phyloP scores from a whole-genome alignment of 2,797 vertebrate species.

The Delichon dasypus region DNA sequence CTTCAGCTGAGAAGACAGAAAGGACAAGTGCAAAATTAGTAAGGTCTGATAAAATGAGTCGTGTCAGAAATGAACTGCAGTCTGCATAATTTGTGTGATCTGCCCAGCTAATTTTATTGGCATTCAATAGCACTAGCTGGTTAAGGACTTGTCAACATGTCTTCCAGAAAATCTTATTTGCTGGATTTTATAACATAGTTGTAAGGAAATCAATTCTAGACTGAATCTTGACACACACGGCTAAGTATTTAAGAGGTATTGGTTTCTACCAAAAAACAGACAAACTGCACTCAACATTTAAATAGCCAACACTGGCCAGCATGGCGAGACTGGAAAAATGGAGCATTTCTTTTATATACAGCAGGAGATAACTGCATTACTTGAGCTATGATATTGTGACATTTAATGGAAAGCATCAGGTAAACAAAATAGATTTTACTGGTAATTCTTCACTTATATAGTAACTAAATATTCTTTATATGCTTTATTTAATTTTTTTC shows the following conservation, averaged over 20 bases:
- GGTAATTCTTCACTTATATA: neutral
- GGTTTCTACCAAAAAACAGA: neutral
- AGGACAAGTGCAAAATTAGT: slow-evolving; percentile 38
- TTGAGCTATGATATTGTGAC: neutral
- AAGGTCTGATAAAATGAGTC: neutral
- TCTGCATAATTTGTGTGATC: neutral
- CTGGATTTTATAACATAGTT: slow-evolving; percentile 27
- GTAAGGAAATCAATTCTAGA: slow-evolving; percentile 31
- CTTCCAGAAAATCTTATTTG: slow-evolving; percentile 28
- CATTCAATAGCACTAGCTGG: slow-evolving; percentile 25
- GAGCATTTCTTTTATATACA: neutral
- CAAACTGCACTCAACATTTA: neutral
- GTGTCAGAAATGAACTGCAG: slow-evolving; percentile 50
- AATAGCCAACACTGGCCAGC: neutral
- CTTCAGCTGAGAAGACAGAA: slow-evolving; percentile 24
- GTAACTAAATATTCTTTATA: neutral
- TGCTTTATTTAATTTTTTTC: neutral
- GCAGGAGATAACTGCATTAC: neutral
- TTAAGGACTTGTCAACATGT: slow-evolving; percentile 54
- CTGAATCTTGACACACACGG: neutral
- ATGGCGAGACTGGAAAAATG: neutral
- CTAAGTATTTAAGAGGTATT: neutral
- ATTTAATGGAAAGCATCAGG: neutral
- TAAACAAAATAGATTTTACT: neutral
- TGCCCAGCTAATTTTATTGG: slow-evolving; percentile 54